phyloP scores from a whole-genome alignment of 2,113 vertebrate species.

The Nothobranchius kuhntae region DNA sequence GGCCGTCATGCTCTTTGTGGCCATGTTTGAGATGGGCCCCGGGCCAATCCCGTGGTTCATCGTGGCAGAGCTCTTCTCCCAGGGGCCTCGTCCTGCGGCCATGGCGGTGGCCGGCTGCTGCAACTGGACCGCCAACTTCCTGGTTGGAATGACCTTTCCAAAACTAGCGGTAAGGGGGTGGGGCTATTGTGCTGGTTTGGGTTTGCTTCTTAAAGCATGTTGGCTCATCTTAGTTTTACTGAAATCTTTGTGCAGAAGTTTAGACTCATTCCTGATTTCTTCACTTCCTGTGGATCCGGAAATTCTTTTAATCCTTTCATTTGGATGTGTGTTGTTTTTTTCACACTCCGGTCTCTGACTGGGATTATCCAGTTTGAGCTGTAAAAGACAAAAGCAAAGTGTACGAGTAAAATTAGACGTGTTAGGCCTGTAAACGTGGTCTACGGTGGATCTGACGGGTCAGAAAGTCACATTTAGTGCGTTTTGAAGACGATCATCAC shows the following conservation, averaged over 20 bases:
- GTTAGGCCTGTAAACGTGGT: no score
- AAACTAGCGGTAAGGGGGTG: slow-evolving; percentile 80
- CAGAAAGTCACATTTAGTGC: no score
- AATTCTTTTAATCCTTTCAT: no score
- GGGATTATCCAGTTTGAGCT: no score
- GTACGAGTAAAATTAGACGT: no score
- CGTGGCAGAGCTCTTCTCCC: slow-evolving; percentile 95
- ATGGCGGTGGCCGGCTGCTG: slow-evolving; percentile 94
- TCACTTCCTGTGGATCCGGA: no score
- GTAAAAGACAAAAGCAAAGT: no score
- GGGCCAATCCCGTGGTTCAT: slow-evolving; percentile 99
- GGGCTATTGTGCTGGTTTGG: accelerated
- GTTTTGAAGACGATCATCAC: no score
- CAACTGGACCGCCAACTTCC: slow-evolving; percentile 96
- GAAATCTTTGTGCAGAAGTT: neutral
- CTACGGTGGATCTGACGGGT: no score
- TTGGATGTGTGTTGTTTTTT: no score
- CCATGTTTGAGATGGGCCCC: slow-evolving; percentile 94
- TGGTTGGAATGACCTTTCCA: slow-evolving; percentile 93
- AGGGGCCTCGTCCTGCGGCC: slow-evolving; percentile 92
- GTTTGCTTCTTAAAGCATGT: neutral
- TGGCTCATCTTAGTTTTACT: neutral
- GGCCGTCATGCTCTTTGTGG: slow-evolving; percentile 90
- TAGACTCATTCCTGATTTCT: no score
- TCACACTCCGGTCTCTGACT: no score